Conservation (phyloP, 2,113 vertebrate species). For the Camelus bactrianus region DNA sequence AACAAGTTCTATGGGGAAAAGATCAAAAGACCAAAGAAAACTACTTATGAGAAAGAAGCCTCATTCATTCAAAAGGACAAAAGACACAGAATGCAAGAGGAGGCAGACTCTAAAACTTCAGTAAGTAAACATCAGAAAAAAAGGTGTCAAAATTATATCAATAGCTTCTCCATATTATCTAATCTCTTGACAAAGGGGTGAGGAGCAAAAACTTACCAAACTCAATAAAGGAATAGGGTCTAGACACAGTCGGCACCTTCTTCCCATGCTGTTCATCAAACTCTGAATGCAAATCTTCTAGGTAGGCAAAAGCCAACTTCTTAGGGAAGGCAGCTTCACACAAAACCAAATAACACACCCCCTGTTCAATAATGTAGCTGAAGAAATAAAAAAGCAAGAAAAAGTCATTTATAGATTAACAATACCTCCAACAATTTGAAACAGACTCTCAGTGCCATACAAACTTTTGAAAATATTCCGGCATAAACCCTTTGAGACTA, state of each 20-base stretch:
- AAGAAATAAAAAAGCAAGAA: constrained; percentile 48
- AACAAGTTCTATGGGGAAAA: background rate
- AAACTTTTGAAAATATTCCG: constrained; percentile 19
- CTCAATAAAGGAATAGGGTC: constrained; percentile 99
- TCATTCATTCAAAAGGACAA: constrained; percentile 47
- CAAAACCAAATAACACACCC: constrained; percentile 97
- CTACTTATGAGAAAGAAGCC: background rate
- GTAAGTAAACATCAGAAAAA: background rate
- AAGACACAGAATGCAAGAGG: background rate
- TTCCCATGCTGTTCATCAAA: constrained; percentile 99
- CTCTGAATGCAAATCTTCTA: constrained; percentile 97
- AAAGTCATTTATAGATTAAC: background rate
- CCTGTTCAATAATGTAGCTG: constrained; percentile 97
- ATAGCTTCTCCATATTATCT: background rate
- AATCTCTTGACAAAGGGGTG: background rate
- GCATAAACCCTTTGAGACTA: background rate
- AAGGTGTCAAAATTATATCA: background rate
- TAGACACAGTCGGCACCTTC: constrained; percentile 96
- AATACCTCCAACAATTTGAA: background rate
- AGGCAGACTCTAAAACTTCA: background rate
- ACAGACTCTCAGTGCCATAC: background rate
- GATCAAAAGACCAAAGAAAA: constrained; percentile 8
- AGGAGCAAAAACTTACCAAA: constrained; percentile 92
- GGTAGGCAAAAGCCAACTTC: constrained; percentile 97
- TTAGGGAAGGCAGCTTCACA: constrained; percentile 97